A percentile compares a stretch with the other conserved stretches of the same genome.
phyloP scores from a whole-genome alignment of 2,888 invertebrate species.

The Alsophila aescularia region DNA sequence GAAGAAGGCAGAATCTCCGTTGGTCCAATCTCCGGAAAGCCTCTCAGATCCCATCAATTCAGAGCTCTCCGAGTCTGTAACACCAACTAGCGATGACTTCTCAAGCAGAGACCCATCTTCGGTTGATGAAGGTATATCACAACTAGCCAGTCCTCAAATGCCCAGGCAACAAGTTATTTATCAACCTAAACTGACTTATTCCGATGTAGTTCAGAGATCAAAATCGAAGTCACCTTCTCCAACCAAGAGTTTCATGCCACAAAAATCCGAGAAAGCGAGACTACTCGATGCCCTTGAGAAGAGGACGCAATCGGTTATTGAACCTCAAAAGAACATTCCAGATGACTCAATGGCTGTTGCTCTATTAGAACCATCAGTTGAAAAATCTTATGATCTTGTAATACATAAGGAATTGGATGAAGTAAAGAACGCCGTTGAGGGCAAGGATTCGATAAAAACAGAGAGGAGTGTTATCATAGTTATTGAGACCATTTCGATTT shows the following conservation, averaged over 20 bases:
- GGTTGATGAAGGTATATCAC: constrained; percentile 78
- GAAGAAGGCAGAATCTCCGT: constrained; percentile 68
- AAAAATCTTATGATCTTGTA: constrained; percentile 76
- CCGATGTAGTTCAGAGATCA: constrained; percentile 78
- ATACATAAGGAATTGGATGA: constrained; percentile 85
- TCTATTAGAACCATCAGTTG: constrained; percentile 70
- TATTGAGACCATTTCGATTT: constrained; percentile 92
- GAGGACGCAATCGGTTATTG: constrained; percentile 62
- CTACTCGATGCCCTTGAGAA: constrained; percentile 70
- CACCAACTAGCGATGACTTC: constrained; percentile 75
- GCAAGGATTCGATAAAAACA: constrained; percentile 83
- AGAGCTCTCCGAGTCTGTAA: constrained; percentile 73
- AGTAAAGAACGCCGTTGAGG: constrained; percentile 84
- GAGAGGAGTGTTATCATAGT: constrained; percentile 90
- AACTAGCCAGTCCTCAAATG: constrained; percentile 60
- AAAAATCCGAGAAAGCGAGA: constrained; percentile 66
- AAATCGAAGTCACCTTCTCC: constrained; percentile 81
- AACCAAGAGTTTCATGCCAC: constrained; percentile 57
- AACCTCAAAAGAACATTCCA: constrained; percentile 52
- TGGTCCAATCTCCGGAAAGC: constrained; percentile 71
- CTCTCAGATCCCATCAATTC: constrained; percentile 79
- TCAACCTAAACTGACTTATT: constrained; percentile 68
- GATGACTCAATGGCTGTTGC: constrained; percentile 67
- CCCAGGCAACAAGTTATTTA: constrained; percentile 48
- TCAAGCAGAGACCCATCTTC: constrained; percentile 72